Evolutionary conservation across 2,113 vertebrate species (phyloP), one percentile per base, ranked within the genome.

Genomic region (Nannospalax galili): DNA sequence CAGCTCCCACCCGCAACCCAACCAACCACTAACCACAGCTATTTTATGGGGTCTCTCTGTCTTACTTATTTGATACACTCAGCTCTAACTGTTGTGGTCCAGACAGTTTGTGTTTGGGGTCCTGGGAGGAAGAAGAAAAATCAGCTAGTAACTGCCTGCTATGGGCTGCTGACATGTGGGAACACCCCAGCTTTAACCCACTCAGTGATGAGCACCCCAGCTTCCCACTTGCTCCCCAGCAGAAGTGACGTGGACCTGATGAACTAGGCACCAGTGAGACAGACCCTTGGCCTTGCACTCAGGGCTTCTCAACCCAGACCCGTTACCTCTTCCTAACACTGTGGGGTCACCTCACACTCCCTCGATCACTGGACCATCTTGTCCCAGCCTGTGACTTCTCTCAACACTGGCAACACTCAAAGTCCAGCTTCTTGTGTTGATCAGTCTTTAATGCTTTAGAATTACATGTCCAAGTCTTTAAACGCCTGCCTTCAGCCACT

Each of bases 11-110:
- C 52, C 6, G 40, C 93, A 95, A 78, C 96, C 92, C 97, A 97
- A 98, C 95, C 98, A 99, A 98, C 98, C 98, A 96, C 98, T 97
- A 97, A 99, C 99, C 98, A 98, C 99, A 99, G 98, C 89, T 98
- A 98, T 99, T 98, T 98, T 93, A 95, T 65, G 97, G 98, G 97
- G 97, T 98, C 94, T 97, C 92, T 97, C 96, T 98, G 97, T 96
- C 97, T 96, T 97, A 95, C 97, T 98, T 98, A 97, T 98, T 98
- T 98, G 98, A 97, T 98, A 97, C 16, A 74, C 92, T 96, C 70
- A 92, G 97, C 98, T 96, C 97, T 91, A 95, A 98, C 96, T 98
- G 96, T 98, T 99, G 98, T 98, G 99, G 98, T 98, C 98, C 94
- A 98, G 97, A 97, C 97, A 97, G 97, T 98, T 98, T 98, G 97